phyloP scores from a whole-genome alignment of 2,888 invertebrate genomes.

The Seira musarum region DNA sequence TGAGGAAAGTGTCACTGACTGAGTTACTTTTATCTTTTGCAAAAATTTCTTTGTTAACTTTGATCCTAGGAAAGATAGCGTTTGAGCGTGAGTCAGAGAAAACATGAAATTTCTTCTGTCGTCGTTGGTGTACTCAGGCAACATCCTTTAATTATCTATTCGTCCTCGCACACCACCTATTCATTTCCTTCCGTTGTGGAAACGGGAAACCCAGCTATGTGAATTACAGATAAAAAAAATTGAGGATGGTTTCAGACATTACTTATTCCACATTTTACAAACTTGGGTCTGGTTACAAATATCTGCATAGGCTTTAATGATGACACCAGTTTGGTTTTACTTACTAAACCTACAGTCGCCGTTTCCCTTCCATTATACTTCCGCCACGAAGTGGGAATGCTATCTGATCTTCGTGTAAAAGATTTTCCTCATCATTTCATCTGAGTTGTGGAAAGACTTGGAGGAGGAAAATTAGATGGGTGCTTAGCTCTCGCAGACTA shows the following conservation, averaged over 20 bases:
- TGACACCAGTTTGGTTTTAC: neutral
- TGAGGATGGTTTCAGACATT: neutral
- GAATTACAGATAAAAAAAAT: neutral
- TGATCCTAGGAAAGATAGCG: neutral
- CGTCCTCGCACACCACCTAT: neutral
- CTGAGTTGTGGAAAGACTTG: neutral
- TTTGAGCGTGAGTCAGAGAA: neutral
- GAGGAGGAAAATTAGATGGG: neutral
- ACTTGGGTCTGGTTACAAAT: no score
- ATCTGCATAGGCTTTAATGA: no score
- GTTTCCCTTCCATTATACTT: neutral
- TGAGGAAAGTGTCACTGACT: no score
- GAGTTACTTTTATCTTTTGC: neutral
- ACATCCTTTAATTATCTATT: neutral
- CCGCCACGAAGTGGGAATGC: neutral
- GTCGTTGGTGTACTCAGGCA: neutral
- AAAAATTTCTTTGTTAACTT: neutral
- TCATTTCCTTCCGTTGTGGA: neutral
- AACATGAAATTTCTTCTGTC: neutral
- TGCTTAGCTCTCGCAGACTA: neutral
- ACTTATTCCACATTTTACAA: no score
- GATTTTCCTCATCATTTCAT: neutral
- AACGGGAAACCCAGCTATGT: neutral
- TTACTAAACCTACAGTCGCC: neutral
- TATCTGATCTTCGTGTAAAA: conserved; percentile 6